phyloP scores from a whole-genome alignment of 2,888 invertebrate species.

The Carcina quercana region DNA sequence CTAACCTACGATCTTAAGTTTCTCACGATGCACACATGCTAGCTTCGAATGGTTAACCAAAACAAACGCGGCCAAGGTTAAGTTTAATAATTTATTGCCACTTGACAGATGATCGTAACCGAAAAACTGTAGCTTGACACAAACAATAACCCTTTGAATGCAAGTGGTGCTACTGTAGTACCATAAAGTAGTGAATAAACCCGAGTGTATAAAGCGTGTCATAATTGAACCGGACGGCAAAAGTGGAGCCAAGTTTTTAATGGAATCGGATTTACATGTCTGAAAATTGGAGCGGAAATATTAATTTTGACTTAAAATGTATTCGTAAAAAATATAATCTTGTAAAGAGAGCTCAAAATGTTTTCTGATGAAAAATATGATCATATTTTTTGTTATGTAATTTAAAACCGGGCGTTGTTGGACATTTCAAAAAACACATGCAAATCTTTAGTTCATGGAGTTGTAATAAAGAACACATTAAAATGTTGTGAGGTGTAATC shows the following conservation, averaged over 20 bases:
- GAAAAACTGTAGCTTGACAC: constrained; percentile 43
- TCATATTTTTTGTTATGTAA: too few relatives aligned
- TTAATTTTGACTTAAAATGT: constrained; percentile 1
- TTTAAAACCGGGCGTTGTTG: too few relatives aligned
- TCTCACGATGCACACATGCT: constrained; percentile 64
- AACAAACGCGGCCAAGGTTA: constrained; percentile 67
- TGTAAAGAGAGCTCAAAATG: too few relatives aligned
- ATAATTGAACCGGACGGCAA: constrained; percentile 29
- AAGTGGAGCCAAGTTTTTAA: constrained; percentile 30
- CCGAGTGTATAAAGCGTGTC: constrained; percentile 16
- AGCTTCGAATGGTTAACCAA: constrained; percentile 47
- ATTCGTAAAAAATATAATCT: too few relatives aligned
- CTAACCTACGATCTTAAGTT: constrained; percentile 30
- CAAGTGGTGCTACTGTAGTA: constrained; percentile 16
- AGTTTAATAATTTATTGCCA: constrained; percentile 65
- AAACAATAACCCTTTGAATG: constrained; percentile 49
- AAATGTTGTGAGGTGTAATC: too few relatives aligned
- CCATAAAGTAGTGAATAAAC: constrained; percentile 20
- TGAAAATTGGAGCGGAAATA: constrained; percentile 11
- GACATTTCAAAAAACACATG: too few relatives aligned
- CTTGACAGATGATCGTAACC: constrained; percentile 51
- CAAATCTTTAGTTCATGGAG: too few relatives aligned
- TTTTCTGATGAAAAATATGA: too few relatives aligned
- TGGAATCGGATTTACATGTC: constrained; percentile 17
- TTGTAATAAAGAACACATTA: too few relatives aligned